Conservation (phyloP, 2,113 vertebrate genomes). For the Synodontis membranacea region DNA sequence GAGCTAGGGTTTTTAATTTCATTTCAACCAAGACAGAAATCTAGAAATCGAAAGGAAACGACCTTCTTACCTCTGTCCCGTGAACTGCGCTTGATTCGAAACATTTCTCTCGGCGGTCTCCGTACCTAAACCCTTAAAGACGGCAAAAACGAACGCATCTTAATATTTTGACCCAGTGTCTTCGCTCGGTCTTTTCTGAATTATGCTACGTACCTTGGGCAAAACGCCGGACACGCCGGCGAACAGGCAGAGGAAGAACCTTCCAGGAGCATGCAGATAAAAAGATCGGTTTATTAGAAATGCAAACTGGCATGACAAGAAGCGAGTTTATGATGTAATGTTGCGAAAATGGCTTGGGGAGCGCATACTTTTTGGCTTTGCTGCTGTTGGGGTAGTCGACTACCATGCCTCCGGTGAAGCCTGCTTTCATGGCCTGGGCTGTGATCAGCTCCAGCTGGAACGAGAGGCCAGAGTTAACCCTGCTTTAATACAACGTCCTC, state of each 20-base stretch:
- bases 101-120: constrained; percentile 68
- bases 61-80: constrained; percentile 79
- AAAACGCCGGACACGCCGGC: constrained; percentile 79
- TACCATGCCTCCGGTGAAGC: constrained; percentile 93
- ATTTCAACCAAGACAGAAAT: not conserved
- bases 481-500: not conserved
- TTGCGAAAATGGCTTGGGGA: not conserved
- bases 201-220: constrained; percentile 80
- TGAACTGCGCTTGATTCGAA: constrained; percentile 77
- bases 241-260: constrained; percentile 96
- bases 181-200: not conserved
- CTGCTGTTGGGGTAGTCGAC: constrained; percentile 97
- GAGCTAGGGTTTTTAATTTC: too few species aligned
- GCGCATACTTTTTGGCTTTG: constrained; percentile 93
- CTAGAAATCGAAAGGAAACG: not conserved
- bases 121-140: constrained; percentile 78
- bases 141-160: constrained; percentile 33
- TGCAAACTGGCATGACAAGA: not conserved
- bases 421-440: constrained; percentile 87
- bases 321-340: too few species aligned
- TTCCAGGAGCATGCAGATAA: constrained; percentile 57
- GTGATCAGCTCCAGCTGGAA: constrained; percentile 91
- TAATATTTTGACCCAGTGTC: not conserved
- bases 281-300: not conserved
- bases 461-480: not conserved